Base-by-base conservation (phyloP, 1,140 invertebrate species). In the Pseudomyrmex concolor region DNA sequence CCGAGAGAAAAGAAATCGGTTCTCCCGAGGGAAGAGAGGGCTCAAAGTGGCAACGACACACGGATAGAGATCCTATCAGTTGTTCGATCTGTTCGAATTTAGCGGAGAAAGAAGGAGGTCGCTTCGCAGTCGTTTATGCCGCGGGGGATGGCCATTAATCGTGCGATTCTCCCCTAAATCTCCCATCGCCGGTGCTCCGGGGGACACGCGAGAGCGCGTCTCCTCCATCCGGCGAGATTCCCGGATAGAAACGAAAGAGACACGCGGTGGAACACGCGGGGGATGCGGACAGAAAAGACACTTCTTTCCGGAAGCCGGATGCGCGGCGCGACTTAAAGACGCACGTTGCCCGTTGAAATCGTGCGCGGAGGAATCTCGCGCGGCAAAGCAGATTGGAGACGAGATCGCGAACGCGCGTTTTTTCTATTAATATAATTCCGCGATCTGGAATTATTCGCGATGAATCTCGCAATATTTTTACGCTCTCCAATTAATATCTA, bases 291-390 rank as follows among this genome's bases (percentile, higher is more conserved):
- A 68, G 62, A 34, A 64, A 55, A 72, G 76, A 70, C 86, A 57
- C 88, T 89, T 86, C 88, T 90, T 89, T 90, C 90, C 91, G 89
- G 91, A 92, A 92, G 89, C 90, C 91, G 89, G 91, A 92, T 92
- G 34, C 87, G 85, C 77, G 91, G 86, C 90, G 91, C 90, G 90
- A 91, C 91, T 91, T 88, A 90, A 90, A 91, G 91, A 91, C 86
- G 90, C 67, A 63, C 15, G 59, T 55, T 45, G 25, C 2, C 2
- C 2, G 25, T 25, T 19, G 51, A 63, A 74, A 81, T 68, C 63
- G 57, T 43, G 67, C 54, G 62, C 70, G 43, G 51, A 12, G 50
- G 43, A 34, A 34, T 45, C 57, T n/a, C 59, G 12, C 17, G 7
- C 25, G 17, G 34, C 34, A 63, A 13, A 7, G n/a, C 17, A 59